Conservation (phyloP, 2,888 invertebrate genomes). For the Cerceris ruficornis region DNA sequence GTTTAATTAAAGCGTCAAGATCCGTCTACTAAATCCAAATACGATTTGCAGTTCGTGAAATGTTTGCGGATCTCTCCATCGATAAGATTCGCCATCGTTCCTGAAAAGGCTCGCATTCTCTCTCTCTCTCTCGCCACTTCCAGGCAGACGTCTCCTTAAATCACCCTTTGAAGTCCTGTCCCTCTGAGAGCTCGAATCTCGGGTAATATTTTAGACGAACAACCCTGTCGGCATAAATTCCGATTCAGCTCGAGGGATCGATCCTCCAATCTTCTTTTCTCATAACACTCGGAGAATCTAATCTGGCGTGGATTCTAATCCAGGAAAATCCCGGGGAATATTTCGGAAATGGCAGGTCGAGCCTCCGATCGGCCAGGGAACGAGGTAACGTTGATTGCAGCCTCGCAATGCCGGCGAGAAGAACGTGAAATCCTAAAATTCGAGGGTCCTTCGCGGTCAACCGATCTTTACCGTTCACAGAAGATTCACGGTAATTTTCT, state of each 20-base stretch:
- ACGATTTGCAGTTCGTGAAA: not conserved
- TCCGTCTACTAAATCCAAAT: not conserved
- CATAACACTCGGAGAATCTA: constrained; percentile 11
- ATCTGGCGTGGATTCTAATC: constrained; percentile 10
- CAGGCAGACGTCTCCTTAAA: not conserved
- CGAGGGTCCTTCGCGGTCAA: constrained; percentile 4
- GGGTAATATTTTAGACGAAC: constrained; percentile 1
- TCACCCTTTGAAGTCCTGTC: constrained; percentile 14
- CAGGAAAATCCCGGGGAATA: constrained; percentile 2
- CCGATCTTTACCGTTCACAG: constrained; percentile 8
- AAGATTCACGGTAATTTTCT: not conserved
- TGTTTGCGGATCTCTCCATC: not conserved
- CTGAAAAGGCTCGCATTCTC: not conserved
- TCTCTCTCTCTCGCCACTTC: not conserved
- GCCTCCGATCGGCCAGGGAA: not conserved
- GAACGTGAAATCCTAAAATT: not conserved
- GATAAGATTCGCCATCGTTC: not conserved
- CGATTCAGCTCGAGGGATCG: constrained; percentile 6
- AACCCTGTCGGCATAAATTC: constrained; percentile 1
- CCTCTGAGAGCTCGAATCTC: not conserved
- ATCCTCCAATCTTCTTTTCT: constrained; percentile 8
- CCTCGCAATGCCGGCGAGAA: not conserved
- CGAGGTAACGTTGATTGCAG: not conserved
- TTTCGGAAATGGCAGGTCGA: constrained; percentile 5
- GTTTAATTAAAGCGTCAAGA: not conserved